Conservation (phyloP, 1,140 invertebrate species). For the Bombus fervidus region DNA sequence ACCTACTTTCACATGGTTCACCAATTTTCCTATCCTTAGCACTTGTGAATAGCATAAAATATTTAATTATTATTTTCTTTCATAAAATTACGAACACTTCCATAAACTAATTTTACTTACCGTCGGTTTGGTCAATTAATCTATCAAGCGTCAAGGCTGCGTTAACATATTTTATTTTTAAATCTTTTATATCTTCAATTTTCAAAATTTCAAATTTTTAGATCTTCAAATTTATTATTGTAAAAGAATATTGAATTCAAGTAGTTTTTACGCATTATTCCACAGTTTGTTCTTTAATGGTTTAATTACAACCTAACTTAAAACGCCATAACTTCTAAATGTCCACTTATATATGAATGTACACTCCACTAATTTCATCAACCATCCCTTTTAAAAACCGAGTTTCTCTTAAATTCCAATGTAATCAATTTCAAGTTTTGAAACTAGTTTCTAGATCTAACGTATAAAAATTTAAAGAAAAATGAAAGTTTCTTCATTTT, state of each 20-base stretch:
- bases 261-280: not conserved
- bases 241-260: not conserved
- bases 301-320: not conserved
- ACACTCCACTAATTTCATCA: not conserved
- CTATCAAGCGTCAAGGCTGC: not conserved
- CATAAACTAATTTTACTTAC: not conserved
- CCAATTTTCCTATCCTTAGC: not conserved
- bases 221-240: not conserved
- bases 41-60: not conserved
- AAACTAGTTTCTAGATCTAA: not conserved
- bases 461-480: not conserved
- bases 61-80: not conserved
- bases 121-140: not conserved
- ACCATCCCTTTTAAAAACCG: not conserved
- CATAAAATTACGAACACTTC: not conserved
- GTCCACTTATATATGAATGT: too few species aligned
- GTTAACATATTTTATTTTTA: not conserved
- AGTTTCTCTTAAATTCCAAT: not conserved
- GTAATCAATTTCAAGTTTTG: not conserved
- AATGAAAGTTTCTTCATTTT: not conserved
- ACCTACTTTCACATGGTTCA: not conserved
- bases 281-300: not conserved
- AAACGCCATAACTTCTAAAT: not conserved
- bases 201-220: not conserved
- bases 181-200: not conserved